Evolutionary conservation across 2,797 vertebrate genomes (phyloP).

Genomic region (Xyrichtys novacula): DNA sequence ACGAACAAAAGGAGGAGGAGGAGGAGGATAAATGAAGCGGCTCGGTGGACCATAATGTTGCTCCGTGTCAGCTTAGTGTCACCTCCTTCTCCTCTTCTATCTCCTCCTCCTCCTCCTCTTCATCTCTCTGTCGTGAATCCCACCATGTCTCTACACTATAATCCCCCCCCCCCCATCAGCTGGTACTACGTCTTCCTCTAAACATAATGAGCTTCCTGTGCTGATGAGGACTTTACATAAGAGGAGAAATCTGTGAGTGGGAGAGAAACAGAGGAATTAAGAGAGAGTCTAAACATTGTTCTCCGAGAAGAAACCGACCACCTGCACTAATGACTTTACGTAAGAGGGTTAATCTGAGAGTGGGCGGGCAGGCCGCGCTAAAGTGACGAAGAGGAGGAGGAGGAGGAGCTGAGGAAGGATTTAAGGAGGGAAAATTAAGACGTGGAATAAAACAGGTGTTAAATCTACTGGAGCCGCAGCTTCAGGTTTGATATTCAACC

Average conservation of each 20-base stretch:
- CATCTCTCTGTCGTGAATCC: conserved; percentile 41
- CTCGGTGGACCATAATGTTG: conserved; percentile 45
- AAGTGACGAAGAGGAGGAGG: background rate
- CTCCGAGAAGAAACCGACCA: conserved; percentile 12
- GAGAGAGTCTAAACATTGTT: conserved; percentile 21
- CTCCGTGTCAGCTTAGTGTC: conserved; percentile 65
- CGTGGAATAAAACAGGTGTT: too few relatives aligned
- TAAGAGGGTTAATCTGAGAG: conserved; percentile 38
- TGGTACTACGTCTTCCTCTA: conserved; percentile 26
- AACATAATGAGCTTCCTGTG: conserved; percentile 27
- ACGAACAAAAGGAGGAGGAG: conserved; percentile 16
- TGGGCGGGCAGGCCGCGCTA: conserved; percentile 20
- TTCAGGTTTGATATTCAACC: too few relatives aligned
- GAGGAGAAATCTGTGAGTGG: conserved; percentile 46
- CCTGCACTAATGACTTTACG: conserved; percentile 45
- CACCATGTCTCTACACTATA: conserved; percentile 35
- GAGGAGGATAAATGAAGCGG: conserved; percentile 18
- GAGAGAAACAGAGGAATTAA: conserved; percentile 15
- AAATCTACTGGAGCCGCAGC: too few relatives aligned
- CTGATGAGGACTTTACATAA: conserved; percentile 61
- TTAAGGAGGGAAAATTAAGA: too few relatives aligned
- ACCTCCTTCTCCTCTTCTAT: conserved; percentile 39
- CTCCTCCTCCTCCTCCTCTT: conserved; percentile 29
- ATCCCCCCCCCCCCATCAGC: conserved; percentile 24
- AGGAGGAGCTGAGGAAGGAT: background rate